A percentile compares a stretch with the other conserved stretches of the same genome.
Conservation (phyloP, 2,797 vertebrate species). For the Morus bassanus region DNA sequence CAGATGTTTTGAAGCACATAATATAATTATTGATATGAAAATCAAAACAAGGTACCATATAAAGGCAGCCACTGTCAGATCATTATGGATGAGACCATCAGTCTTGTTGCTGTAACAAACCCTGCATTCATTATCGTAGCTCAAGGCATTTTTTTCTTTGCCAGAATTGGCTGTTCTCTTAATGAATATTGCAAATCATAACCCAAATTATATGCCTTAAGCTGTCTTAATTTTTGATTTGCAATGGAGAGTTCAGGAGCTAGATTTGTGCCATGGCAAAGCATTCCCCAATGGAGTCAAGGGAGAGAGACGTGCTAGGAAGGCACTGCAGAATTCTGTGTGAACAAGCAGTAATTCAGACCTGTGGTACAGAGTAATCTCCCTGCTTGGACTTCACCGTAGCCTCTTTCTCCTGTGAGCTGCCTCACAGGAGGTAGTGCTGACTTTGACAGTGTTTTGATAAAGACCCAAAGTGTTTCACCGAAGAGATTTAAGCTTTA, state of each 20-base stretch:
- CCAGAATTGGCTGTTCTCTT: conserved; percentile 34
- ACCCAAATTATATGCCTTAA: conserved; percentile 22
- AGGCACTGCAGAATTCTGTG: background rate
- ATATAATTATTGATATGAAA: conserved; percentile 59
- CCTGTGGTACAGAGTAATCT: background rate
- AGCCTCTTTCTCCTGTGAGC: background rate
- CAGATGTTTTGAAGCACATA: conserved; percentile 36
- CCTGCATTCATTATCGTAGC: conserved; percentile 45
- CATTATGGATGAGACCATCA: conserved; percentile 26
- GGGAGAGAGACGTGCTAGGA: background rate
- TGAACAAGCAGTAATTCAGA: conserved; percentile 17
- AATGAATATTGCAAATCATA: conserved; percentile 38
- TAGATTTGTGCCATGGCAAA: conserved; percentile 10
- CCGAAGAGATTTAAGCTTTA: background rate
- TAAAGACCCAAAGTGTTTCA: background rate
- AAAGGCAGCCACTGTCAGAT: conserved; percentile 43
- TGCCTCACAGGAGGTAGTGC: background rate
- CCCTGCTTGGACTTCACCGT: background rate
- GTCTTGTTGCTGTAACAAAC: conserved; percentile 48
- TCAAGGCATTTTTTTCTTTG: conserved; percentile 1
- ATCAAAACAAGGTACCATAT: conserved; percentile 51
- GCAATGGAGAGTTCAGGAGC: background rate
- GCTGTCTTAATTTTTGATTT: conserved; percentile 42
- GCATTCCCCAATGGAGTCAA: background rate
- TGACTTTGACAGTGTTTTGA: background rate